Evolutionary conservation across 2,888 invertebrate genomes (phyloP).

Genomic region (Xestia xanthographa): DNA sequence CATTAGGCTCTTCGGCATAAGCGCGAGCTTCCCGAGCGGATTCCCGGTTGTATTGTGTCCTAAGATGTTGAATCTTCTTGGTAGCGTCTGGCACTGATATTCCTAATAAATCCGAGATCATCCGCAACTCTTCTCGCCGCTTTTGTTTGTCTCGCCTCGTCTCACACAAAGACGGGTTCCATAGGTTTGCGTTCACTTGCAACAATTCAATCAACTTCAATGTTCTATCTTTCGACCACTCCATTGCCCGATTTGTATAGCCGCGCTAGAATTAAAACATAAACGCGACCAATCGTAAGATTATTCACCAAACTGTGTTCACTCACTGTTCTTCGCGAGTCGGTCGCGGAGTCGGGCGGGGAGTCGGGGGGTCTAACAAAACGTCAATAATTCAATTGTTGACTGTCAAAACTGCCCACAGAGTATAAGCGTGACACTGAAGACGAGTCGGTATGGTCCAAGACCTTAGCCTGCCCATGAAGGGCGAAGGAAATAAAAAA

Average conservation of each 20-base stretch:
- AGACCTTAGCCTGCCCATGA: no score
- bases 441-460: no score
- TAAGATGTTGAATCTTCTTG: conserved; percentile 91
- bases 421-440: not conserved
- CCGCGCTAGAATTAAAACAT: conserved; percentile 66
- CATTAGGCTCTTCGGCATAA: conserved; percentile 87
- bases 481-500: no score
- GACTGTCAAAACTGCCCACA: conserved; percentile 37
- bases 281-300: conserved; percentile 80
- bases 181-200: conserved; percentile 84
- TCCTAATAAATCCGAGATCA: conserved; percentile 82
- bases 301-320: conserved; percentile 69
- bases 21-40: conserved; percentile 89
- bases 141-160: conserved; percentile 86
- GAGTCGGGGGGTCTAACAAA: conserved; percentile 9
- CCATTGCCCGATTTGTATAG: conserved; percentile 77
- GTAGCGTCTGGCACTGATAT: conserved; percentile 88
- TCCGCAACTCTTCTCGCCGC: conserved; percentile 84
- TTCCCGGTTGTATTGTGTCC: conserved; percentile 91
- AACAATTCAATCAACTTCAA: conserved; percentile 86
- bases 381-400: conserved; percentile 39
- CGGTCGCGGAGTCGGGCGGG: not conserved
- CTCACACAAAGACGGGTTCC: conserved; percentile 86
- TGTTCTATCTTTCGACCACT: conserved; percentile 88
- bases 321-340: not conserved